Conservation (phyloP, 2,888 invertebrate genomes). For the Volucella bombylans region DNA sequence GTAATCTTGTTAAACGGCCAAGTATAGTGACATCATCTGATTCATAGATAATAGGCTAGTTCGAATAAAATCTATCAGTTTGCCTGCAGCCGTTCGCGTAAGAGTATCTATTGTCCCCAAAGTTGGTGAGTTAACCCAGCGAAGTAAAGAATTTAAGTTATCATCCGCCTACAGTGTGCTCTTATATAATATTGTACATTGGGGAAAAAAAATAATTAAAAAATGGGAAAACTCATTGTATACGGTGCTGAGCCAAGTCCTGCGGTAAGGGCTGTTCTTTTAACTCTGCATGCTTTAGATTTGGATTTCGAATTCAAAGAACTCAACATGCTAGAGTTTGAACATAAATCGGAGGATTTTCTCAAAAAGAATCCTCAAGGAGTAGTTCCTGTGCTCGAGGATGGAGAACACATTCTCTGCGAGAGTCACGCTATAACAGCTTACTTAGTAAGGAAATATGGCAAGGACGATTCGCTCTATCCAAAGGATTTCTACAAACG, state of each 20-base stretch:
- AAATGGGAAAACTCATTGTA: slow-evolving; percentile 76
- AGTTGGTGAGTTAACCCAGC: no score
- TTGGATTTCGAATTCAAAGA: slow-evolving; percentile 19
- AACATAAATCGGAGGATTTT: slow-evolving; percentile 76
- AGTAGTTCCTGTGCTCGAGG: slow-evolving; percentile 75
- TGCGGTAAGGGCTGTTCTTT: slow-evolving; percentile 76
- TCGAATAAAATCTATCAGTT: no score
- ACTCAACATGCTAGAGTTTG: slow-evolving; percentile 72
- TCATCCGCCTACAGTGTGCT: no score
- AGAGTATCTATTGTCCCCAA: no score
- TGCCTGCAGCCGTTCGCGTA: background rate
- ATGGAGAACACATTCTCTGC: slow-evolving; percentile 75
- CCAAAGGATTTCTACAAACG: slow-evolving; percentile 78
- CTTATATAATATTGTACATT: no score
- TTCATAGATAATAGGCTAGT: no score
- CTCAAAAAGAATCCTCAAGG: slow-evolving; percentile 79
- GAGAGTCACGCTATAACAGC: slow-evolving; percentile 78
- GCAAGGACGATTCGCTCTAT: slow-evolving; percentile 76
- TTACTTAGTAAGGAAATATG: slow-evolving; percentile 77
- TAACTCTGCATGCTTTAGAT: slow-evolving; percentile 76
- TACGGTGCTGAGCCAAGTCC: slow-evolving; percentile 77
- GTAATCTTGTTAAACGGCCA: no score
- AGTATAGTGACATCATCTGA: no score
- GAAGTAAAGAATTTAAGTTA: no score
- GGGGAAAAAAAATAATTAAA: background rate